Percentiles rank a stretch among this genome's conserved stretches.
These are phyloP conservation scores for Bombyx huttoni DNA, from an alignment of 2,888 invertebrate species.

Conservation along the genomic window DNA sequence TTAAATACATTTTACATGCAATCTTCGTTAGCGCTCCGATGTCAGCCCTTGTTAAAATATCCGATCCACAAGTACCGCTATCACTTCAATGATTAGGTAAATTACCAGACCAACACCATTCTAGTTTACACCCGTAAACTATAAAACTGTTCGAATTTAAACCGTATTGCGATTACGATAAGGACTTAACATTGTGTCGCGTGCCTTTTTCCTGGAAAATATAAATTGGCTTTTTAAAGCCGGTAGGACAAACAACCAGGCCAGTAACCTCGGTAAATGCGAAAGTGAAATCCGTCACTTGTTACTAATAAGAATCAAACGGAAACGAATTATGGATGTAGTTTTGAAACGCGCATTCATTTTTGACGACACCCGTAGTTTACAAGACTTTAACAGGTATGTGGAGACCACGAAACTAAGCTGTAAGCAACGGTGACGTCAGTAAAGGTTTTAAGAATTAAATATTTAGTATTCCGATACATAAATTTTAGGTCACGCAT, in stretches of 20 bases:
- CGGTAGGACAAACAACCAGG: constrained; percentile 31
- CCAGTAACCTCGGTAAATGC: constrained; percentile 32
- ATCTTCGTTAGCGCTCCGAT: not conserved
- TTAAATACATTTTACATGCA: too few species aligned
- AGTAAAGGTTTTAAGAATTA: too few species aligned
- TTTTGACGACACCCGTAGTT: not conserved
- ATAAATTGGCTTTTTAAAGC: constrained; percentile 17
- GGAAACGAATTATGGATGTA: constrained; percentile 18
- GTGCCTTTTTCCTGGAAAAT: constrained; percentile 18
- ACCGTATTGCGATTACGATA: constrained; percentile 11
- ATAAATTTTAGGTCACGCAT: too few species aligned
- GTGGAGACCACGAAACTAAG: too few species aligned
- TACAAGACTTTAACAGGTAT: not conserved
- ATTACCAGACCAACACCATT: constrained; percentile 12
- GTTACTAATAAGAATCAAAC: constrained; percentile 37
- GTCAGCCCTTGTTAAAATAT: constrained; percentile 8
- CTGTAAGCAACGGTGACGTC: too few species aligned
- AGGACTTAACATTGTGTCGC: constrained; percentile 6
- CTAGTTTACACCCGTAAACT: constrained; percentile 5
- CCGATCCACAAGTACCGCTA: constrained; percentile 16
- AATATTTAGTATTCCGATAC: too few species aligned
- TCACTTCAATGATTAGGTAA: constrained; percentile 24
- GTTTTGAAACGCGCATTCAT: constrained; percentile 2
- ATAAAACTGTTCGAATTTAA: constrained; percentile 6
- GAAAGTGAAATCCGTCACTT: constrained; percentile 60